These are phyloP conservation scores for Drosophila miranda DNA, from an alignment of 1,140 invertebrate species.

Conservation along the genomic window DNA sequence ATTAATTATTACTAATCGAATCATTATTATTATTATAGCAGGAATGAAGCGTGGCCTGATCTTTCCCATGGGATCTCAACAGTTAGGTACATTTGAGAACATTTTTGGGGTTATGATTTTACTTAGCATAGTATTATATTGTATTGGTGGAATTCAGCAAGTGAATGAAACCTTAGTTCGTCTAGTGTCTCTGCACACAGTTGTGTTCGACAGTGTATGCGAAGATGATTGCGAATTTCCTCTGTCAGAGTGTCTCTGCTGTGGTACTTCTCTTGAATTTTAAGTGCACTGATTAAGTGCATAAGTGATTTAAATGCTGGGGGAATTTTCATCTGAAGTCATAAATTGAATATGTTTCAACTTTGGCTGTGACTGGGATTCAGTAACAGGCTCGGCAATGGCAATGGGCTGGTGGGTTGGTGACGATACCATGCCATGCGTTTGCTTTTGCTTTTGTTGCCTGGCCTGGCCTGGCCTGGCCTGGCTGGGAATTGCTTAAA, in stretches of 20 bases:
- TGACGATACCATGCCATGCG: not conserved
- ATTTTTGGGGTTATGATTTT: no score
- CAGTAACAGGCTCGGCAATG: slow-evolving; percentile 16
- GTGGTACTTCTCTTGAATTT: slow-evolving; percentile 55
- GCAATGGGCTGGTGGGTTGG: no score
- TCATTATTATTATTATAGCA: no score
- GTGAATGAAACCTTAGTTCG: not conserved
- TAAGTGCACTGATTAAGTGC: slow-evolving; percentile 66
- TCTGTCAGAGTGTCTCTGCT: slow-evolving; percentile 35
- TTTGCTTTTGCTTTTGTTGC: slow-evolving; percentile 4
- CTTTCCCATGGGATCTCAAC: no score
- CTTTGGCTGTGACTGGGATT: slow-evolving; percentile 50
- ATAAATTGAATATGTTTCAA: slow-evolving; percentile 71
- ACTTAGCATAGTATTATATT: no score
- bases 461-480: not conserved
- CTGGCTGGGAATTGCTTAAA: slow-evolving; percentile 47
- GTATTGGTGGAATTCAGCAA: no score
- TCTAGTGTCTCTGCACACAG: not conserved
- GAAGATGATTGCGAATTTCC: slow-evolving; percentile 31
- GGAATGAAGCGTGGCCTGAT: no score
- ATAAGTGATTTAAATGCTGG: slow-evolving; percentile 67
- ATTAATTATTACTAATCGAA: no score
- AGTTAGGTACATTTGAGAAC: no score
- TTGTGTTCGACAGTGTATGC: slow-evolving; percentile 22
- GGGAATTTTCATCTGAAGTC: slow-evolving; percentile 54